These are phyloP conservation scores for Eupeodes latifasciatus DNA, from an alignment of 2,888 invertebrate species.

Conservation along the genomic window DNA sequence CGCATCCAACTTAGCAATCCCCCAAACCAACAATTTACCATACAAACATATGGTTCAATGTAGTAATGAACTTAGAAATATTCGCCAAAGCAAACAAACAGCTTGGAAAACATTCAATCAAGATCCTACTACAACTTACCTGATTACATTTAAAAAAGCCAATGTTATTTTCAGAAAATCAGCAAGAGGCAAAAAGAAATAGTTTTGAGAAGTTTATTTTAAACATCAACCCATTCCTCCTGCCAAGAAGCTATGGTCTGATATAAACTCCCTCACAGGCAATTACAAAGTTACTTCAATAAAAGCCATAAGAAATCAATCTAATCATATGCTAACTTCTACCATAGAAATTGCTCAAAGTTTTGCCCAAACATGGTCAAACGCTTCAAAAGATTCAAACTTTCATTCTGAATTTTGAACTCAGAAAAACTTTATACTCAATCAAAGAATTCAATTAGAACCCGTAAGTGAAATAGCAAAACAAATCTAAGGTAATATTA, in stretches of 20 bases:
- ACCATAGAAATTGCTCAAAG: slow-evolving; percentile 21
- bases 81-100: slow-evolving; percentile 31
- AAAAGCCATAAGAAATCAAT: slow-evolving; percentile 27
- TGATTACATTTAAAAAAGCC: too few relatives aligned
- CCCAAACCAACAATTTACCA: slow-evolving; percentile 12
- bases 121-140: slow-evolving; percentile 1
- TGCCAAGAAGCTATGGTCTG: slow-evolving; percentile 31
- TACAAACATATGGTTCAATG: slow-evolving; percentile 12
- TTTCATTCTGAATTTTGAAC: slow-evolving; percentile 12
- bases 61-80: slow-evolving; percentile 8
- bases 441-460: not conserved
- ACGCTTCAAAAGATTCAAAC: slow-evolving; percentile 1
- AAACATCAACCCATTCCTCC: slow-evolving; percentile 33
- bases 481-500: slow-evolving; percentile 22
- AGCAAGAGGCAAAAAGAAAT: slow-evolving; percentile 13
- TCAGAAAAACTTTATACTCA: not conserved
- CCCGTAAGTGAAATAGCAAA: not conserved
- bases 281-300: slow-evolving; percentile 23
- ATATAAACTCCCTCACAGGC: slow-evolving; percentile 39
- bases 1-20: slow-evolving; percentile 27
- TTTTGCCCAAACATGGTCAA: slow-evolving; percentile 17
- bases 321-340: slow-evolving; percentile 10
- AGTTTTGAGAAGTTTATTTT: slow-evolving; percentile 41
- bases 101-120: slow-evolving; percentile 10
- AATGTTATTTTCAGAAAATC: slow-evolving; percentile 27